phyloP scores from a whole-genome alignment of 1,140 invertebrate genomes.

The Mercenaria mercenaria region DNA sequence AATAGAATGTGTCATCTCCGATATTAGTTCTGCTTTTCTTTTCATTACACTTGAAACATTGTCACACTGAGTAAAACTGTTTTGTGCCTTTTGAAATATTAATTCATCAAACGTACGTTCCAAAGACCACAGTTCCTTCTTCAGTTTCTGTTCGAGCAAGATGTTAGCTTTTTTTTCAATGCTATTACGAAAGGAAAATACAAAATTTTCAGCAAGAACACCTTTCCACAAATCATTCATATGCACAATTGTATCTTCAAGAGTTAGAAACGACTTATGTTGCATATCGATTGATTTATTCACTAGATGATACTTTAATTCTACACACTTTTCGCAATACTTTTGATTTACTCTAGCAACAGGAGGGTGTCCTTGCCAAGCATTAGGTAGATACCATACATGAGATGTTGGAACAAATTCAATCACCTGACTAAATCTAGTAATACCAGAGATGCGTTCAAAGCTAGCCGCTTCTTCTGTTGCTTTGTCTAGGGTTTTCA shows the following conservation, averaged over 20 bases:
- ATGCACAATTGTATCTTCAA: not conserved
- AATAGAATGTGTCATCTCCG: not conserved
- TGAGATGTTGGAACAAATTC: not conserved
- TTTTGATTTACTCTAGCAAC: not conserved
- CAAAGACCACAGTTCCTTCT: not conserved
- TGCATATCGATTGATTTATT: not conserved
- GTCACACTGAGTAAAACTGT: not conserved
- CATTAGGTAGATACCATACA: not conserved
- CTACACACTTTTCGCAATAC: not conserved
- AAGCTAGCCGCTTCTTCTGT: not conserved
- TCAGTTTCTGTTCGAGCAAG: no score
- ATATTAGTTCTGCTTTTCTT: not conserved
- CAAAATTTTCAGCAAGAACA: not conserved
- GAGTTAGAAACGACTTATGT: not conserved
- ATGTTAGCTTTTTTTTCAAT: not conserved
- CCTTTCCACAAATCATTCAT: not conserved
- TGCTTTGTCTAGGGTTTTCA: not conserved
- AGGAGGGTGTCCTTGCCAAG: not conserved
- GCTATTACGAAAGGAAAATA: not conserved
- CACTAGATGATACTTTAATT: not conserved
- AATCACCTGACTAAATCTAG: not conserved
- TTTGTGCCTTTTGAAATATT: no score
- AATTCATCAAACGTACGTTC: no score
- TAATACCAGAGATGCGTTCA: not conserved
- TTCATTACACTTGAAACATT: not conserved